These are phyloP conservation scores for Drosophila helvetica DNA, from an alignment of 2,888 invertebrate genomes.

Conservation along the genomic window DNA sequence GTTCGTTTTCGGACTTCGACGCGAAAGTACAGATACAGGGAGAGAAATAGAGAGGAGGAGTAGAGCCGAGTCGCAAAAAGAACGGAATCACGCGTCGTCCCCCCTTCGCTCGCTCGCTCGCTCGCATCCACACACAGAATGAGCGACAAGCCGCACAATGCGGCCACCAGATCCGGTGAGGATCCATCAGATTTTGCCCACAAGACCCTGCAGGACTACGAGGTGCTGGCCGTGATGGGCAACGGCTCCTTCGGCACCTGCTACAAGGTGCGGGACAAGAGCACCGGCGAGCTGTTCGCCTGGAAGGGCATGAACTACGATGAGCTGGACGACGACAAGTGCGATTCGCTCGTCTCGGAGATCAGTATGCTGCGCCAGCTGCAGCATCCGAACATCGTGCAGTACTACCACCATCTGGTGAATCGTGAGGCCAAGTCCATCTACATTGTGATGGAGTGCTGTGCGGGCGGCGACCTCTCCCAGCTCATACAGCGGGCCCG, in stretches of 20 bases:
- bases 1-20: slow-evolving; percentile 9
- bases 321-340: slow-evolving; percentile 85
- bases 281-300: slow-evolving; percentile 85
- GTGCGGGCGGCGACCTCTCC: slow-evolving; percentile 86
- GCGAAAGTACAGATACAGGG: slow-evolving; percentile 6
- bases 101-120: not conserved
- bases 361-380: slow-evolving; percentile 85
- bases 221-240: slow-evolving; percentile 86
- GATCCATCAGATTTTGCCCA: slow-evolving; percentile 61
- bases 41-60: not conserved
- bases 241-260: slow-evolving; percentile 86
- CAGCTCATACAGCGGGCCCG: slow-evolving; percentile 85
- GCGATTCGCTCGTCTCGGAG: slow-evolving; percentile 85
- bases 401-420: slow-evolving; percentile 86
- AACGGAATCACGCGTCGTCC: slow-evolving; percentile 10
- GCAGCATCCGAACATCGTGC: slow-evolving; percentile 86
- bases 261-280: slow-evolving; percentile 86
- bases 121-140: not conserved
- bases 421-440: slow-evolving; percentile 86
- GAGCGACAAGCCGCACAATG: not conserved
- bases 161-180: not conserved
- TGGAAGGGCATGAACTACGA: slow-evolving; percentile 88
- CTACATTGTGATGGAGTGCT: slow-evolving; percentile 87
- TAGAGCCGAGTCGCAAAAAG: slow-evolving; percentile 9
- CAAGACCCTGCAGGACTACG: slow-evolving; percentile 85